These are phyloP conservation scores for Erebia ligea DNA, from an alignment of 2,888 invertebrate genomes.

Conservation along the genomic window DNA sequence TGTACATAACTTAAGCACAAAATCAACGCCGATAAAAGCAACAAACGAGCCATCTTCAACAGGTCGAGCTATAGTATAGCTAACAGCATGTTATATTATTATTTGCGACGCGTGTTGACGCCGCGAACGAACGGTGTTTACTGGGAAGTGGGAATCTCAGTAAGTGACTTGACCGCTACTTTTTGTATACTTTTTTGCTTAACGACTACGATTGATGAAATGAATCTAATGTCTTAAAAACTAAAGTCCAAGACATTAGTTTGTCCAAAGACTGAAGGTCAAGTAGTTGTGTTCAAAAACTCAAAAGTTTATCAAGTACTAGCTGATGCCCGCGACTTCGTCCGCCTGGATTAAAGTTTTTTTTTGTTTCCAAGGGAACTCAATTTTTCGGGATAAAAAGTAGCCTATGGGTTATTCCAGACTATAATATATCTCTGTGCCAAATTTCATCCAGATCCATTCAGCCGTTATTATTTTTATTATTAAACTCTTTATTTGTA, in stretches of 20 bases:
- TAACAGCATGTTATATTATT: conserved; percentile 4
- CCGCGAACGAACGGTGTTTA: conserved; percentile 18
- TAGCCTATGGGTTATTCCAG: too few relatives aligned
- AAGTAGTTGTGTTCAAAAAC: too few relatives aligned
- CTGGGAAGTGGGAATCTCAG: conserved; percentile 24
- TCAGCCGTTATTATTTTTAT: too few relatives aligned
- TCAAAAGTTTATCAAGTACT: too few relatives aligned
- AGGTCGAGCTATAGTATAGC: conserved; percentile 7
- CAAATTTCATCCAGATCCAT: too few relatives aligned
- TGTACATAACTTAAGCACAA: conserved; percentile 40
- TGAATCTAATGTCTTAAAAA: not conserved
- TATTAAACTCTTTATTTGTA: too few relatives aligned
- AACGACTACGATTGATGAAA: conserved; percentile 11
- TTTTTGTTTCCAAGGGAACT: too few relatives aligned
- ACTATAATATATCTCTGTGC: too few relatives aligned
- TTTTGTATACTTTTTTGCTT: conserved; percentile 12
- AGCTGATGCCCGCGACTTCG: too few relatives aligned
- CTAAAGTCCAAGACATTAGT: not conserved
- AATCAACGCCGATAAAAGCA: conserved; percentile 33
- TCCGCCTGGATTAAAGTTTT: too few relatives aligned
- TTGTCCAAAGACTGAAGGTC: too few relatives aligned
- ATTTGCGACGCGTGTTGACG: conserved; percentile 17
- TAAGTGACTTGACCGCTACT: conserved; percentile 16
- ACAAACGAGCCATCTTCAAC: conserved; percentile 26
- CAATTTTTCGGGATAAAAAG: too few relatives aligned